Evolutionary conservation across 2,113 vertebrate genomes (phyloP).

Genomic region (Melozone crissalis): DNA sequence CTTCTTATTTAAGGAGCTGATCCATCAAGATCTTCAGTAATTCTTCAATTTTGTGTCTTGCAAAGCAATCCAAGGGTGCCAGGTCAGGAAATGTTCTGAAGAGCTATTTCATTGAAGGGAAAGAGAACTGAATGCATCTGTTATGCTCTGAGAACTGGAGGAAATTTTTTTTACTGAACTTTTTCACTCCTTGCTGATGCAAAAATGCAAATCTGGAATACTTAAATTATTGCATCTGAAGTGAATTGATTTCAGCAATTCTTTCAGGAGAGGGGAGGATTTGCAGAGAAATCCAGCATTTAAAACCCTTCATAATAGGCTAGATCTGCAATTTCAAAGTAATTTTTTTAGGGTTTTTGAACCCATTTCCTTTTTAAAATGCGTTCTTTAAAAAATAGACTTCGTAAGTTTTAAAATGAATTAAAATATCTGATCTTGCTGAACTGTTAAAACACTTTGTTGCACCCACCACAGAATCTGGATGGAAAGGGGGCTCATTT

Average conservation of each 20-base stretch:
- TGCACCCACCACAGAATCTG: neutral
- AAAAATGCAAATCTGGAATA: neutral
- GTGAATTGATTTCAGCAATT: neutral
- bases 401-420: neutral
- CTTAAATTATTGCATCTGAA: neutral
- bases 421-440: neutral
- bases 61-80: neutral
- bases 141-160: neutral
- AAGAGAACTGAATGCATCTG: neutral
- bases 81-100: neutral
- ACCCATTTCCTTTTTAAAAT: neutral
- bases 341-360: neutral
- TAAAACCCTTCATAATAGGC: neutral
- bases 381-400: neutral
- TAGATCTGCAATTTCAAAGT: neutral
- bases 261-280: neutral
- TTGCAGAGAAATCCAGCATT: neutral
- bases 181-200: accelerated
- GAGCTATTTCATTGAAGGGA: neutral
- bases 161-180: neutral
- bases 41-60: neutral
- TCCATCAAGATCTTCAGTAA: neutral
- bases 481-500: neutral
- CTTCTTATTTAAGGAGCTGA: neutral
- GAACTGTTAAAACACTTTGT: neutral